Evolutionary conservation across 2,888 invertebrate species (phyloP).

Genomic region (Scaptomyza flava): DNA sequence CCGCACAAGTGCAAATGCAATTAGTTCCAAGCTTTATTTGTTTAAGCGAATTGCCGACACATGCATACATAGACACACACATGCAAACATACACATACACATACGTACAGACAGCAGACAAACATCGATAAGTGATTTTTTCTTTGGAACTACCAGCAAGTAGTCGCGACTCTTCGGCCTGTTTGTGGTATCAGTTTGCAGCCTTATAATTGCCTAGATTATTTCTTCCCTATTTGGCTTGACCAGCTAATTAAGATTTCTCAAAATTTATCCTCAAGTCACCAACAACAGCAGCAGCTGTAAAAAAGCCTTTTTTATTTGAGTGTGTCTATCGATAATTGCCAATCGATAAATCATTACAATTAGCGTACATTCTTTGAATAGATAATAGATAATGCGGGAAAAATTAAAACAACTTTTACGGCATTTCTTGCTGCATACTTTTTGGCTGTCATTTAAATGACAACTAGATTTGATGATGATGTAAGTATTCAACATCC

Average conservation of each 20-base stretch:
- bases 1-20: conserved; percentile 79
- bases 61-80: conserved; percentile 14
- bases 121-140: conserved; percentile 26
- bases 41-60: conserved; percentile 72
- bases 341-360: conserved; percentile 30
- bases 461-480: background rate
- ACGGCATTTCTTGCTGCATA: conserved; percentile 28
- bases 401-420: background rate
- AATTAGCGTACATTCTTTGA: conserved; percentile 4
- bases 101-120: conserved; percentile 1
- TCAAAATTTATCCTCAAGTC: conserved; percentile 46
- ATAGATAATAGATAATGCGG: conserved; percentile 11
- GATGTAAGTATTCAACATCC: too few species aligned
- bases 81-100: conserved; percentile 16
- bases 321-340: conserved; percentile 19
- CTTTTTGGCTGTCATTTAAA: conserved; percentile 33
- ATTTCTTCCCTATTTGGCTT: conserved; percentile 71
- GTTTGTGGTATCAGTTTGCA: conserved; percentile 62
- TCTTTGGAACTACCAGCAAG: conserved; percentile 49
- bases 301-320: conserved; percentile 1
- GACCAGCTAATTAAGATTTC: conserved; percentile 71
- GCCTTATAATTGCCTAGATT: conserved; percentile 70
- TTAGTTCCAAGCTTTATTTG: conserved; percentile 76
- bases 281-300: conserved; percentile 10
- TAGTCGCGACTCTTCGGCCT: conserved; percentile 34